Percentiles rank a stretch among this genome's conserved stretches.
These are phyloP conservation scores for Pachymerium ferrugineum DNA, from an alignment of 2,888 invertebrate genomes.

Conservation along the genomic window DNA sequence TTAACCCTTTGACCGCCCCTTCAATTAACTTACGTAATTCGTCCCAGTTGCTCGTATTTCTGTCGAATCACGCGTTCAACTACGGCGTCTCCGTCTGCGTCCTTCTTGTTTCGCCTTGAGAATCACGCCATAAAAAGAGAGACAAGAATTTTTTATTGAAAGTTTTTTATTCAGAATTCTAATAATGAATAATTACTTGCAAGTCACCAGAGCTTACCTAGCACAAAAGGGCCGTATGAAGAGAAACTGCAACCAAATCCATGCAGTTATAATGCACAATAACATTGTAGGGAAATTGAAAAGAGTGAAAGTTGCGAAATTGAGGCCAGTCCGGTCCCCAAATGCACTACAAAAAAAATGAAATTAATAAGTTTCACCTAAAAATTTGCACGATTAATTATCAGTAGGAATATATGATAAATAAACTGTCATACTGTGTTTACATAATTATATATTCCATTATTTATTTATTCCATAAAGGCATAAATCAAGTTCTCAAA, in stretches of 20 bases:
- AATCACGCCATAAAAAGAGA: constrained; percentile 1
- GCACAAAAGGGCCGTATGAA: constrained; percentile 9
- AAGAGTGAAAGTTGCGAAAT: constrained; percentile 26
- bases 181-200: neutral
- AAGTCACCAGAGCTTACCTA: neutral
- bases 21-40: constrained; percentile 34
- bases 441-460: neutral
- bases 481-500: too few species aligned
- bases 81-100: neutral
- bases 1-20: neutral
- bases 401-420: neutral
- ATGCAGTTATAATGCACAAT: neutral
- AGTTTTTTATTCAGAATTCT: neutral
- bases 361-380: neutral
- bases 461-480: too few species aligned
- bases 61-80: constrained; percentile 12
- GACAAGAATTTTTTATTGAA: neutral
- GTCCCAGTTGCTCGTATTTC: constrained; percentile 34
- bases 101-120: constrained; percentile 8
- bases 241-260: constrained; percentile 30
- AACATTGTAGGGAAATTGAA: constrained; percentile 31
- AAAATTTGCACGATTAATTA: neutral
- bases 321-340: neutral
- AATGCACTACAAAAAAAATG: neutral
- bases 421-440: neutral